These are phyloP conservation scores for Caenorhabditis wallacei DNA, from an alignment of 2,888 invertebrate species.

Conservation along the genomic window DNA sequence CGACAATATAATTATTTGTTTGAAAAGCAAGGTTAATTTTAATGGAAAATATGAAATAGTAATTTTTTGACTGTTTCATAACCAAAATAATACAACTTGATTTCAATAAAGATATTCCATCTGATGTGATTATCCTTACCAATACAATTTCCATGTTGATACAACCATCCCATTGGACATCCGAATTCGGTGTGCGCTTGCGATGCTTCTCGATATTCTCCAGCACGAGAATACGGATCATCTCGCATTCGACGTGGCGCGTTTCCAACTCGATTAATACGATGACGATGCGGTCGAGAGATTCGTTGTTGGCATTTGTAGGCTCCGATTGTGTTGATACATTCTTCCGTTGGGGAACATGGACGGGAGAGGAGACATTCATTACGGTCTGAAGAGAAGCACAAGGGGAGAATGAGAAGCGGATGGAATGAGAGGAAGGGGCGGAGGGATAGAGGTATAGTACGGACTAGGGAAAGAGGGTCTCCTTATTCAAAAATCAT, in stretches of 20 bases:
- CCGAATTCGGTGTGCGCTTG: conserved; percentile 49
- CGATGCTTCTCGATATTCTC: conserved; percentile 50
- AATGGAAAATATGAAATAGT: not conserved
- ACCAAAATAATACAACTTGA: no score
- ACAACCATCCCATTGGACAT: conserved; percentile 63
- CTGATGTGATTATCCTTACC: conserved; percentile 50
- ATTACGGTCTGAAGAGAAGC: conserved; percentile 63
- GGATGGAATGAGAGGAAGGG: not conserved
- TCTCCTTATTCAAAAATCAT: no score
- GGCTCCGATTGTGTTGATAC: conserved; percentile 85
- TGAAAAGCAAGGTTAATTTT: not conserved
- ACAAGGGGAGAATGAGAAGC: not conserved
- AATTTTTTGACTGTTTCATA: no score
- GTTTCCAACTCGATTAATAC: conserved; percentile 41
- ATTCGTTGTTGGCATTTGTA: conserved; percentile 87
- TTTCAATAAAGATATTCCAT: no score
- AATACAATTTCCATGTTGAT: conserved; percentile 53
- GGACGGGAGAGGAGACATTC: conserved; percentile 58
- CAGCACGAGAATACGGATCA: conserved; percentile 58
- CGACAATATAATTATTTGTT: no score
- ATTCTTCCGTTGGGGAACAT: conserved; percentile 68
- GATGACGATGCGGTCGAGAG: conserved; percentile 60
- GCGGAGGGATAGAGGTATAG: not conserved
- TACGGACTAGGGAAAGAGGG: no score
- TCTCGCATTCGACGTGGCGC: conserved; percentile 62